phyloP scores from a whole-genome alignment of 64 coral and sea anemone genomes.

The Orbicella faveolata region DNA sequence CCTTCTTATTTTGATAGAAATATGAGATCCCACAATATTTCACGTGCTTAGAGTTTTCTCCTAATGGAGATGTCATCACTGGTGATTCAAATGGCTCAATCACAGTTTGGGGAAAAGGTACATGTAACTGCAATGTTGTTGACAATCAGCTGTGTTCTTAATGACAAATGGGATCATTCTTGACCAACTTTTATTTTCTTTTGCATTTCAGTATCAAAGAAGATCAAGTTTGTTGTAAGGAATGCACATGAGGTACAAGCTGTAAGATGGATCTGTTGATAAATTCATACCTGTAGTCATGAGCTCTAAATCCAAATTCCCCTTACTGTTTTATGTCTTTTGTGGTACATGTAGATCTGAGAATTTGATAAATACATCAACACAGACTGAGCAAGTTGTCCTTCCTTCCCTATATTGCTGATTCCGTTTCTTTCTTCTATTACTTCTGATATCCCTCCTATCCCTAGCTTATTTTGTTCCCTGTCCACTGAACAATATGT shows the following conservation, averaged over 20 bases:
- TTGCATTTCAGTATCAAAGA: constrained; percentile 79
- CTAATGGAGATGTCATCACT: constrained; percentile 76
- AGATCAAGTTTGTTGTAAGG: constrained; percentile 86
- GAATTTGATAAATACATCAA: too few relatives aligned
- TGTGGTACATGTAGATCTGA: too few relatives aligned
- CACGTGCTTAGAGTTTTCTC: constrained; percentile 87
- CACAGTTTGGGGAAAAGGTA: constrained; percentile 92
- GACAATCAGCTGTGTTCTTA: too few relatives aligned
- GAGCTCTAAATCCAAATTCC: too few relatives aligned
- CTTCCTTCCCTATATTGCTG: background rate
- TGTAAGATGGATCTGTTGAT: too few relatives aligned
- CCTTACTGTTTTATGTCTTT: too few relatives aligned
- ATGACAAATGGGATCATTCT: background rate
- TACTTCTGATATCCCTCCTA: background rate
- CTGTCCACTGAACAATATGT: too few relatives aligned
- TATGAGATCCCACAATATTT: constrained; percentile 75
- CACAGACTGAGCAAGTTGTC: too few relatives aligned
- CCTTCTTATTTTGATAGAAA: constrained; percentile 31
- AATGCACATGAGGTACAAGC: constrained; percentile 83
- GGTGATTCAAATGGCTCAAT: constrained; percentile 87
- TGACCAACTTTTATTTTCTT: background rate
- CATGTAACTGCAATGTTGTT: constrained; percentile 20
- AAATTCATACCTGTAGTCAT: too few relatives aligned
- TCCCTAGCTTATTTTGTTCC: background rate
- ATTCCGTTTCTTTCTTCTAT: background rate